Evolutionary conservation across 2,113 vertebrate genomes (phyloP).

Genomic region (Megaceryle torquata): DNA sequence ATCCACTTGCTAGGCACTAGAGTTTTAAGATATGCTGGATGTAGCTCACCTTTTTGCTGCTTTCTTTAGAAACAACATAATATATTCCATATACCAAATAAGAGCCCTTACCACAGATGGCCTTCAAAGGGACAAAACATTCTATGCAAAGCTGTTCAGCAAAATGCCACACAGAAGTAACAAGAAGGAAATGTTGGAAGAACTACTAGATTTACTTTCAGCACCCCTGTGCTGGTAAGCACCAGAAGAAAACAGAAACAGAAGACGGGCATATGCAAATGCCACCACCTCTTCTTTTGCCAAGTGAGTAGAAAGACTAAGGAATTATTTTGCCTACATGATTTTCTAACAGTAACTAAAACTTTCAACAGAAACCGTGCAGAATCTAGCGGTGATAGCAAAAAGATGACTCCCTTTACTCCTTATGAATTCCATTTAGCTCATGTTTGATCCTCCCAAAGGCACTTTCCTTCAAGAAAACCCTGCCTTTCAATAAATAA

Average conservation of each 20-base stretch:
- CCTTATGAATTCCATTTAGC: background rate
- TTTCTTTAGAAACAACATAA: background rate
- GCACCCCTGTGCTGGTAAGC: background rate
- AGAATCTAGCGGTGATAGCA: background rate
- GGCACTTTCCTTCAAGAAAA: background rate
- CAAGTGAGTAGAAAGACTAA: background rate
- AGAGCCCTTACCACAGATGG: background rate
- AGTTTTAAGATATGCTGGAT: background rate
- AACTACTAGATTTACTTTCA: background rate
- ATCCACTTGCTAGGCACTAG: background rate
- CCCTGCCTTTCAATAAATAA: conserved; percentile 1
- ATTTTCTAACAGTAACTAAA: background rate
- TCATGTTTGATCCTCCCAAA: background rate
- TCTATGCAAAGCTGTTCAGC: background rate
- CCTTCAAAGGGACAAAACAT: fast-evolving
- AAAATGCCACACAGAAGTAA: background rate
- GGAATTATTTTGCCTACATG: background rate
- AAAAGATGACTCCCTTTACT: background rate
- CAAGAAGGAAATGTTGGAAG: background rate
- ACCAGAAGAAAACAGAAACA: background rate
- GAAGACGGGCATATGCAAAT: background rate
- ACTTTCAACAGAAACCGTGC: background rate
- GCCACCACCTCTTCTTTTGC: background rate
- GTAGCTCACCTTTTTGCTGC: background rate
- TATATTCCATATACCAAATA: background rate